These are phyloP conservation scores for Patella caerulea DNA, from an alignment of 2,888 invertebrate genomes.

Conservation along the genomic window DNA sequence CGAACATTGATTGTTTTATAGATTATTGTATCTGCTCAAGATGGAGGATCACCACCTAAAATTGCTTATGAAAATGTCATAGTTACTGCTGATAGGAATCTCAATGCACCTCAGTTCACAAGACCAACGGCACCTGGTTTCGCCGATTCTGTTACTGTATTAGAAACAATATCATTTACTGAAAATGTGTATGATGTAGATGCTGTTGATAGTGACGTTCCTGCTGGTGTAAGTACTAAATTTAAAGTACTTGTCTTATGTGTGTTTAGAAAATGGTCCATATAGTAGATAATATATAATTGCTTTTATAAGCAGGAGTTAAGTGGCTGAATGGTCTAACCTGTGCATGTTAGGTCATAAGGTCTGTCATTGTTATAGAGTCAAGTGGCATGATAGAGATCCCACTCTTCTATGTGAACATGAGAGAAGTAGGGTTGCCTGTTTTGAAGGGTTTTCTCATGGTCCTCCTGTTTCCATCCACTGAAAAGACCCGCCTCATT, in stretches of 20 bases:
- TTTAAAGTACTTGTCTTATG: not conserved
- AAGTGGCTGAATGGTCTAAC: not conserved
- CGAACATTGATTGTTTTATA: conserved; percentile 27
- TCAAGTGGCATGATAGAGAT: no score
- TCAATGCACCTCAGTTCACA: conserved; percentile 51
- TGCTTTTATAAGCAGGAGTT: not conserved
- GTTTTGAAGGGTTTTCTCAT: no score
- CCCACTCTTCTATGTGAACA: no score
- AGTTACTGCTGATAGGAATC: conserved; percentile 55
- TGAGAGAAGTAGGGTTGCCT: no score
- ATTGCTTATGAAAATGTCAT: conserved; percentile 45
- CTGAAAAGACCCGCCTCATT: no score
- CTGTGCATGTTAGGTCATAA: not conserved
- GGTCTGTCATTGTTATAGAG: no score
- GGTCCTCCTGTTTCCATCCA: no score
- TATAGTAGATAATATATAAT: no score
- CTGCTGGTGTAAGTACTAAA: conserved; percentile 35
- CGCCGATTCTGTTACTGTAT: conserved; percentile 35
- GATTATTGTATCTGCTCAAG: conserved; percentile 56
- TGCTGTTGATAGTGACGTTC: conserved; percentile 53
- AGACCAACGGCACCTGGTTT: conserved; percentile 38
- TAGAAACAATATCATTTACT: conserved; percentile 55
- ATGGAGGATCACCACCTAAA: conserved; percentile 54
- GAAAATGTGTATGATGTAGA: conserved; percentile 46
- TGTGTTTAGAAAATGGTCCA: no score